phyloP scores from a whole-genome alignment of 2,113 vertebrate genomes.

The Peromyscus polionotus region DNA sequence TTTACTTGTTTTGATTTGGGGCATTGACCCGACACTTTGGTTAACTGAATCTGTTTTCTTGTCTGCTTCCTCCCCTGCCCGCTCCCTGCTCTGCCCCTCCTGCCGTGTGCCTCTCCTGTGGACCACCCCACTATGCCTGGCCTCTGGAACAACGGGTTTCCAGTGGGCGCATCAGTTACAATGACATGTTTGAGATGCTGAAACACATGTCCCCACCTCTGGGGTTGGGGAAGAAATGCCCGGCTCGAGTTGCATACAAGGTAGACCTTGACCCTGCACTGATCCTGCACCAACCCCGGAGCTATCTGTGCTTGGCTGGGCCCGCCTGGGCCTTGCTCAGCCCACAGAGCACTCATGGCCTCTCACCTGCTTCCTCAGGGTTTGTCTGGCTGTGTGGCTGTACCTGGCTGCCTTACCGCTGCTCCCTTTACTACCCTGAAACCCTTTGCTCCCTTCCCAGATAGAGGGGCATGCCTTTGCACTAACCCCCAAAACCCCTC shows the following conservation, averaged over 20 bases:
- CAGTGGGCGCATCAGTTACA: conserved; percentile 99
- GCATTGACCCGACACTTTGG: conserved; percentile 86
- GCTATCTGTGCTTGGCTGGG: conserved; percentile 44
- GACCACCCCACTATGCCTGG: conserved; percentile 77
- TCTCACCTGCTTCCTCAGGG: conserved; percentile 19
- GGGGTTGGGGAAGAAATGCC: conserved; percentile 99
- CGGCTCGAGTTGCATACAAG: conserved; percentile 98
- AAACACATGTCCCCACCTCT: conserved; percentile 99
- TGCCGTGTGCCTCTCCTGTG: background rate
- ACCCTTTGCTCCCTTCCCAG: conserved; percentile 60
- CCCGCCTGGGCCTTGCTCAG: background rate
- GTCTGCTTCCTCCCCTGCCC: conserved; percentile 85
- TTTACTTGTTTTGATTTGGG: conserved; percentile 57
- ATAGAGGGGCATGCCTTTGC: background rate
- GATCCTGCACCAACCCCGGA: conserved; percentile 8
- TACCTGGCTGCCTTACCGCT: conserved; percentile 66
- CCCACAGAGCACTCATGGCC: background rate
- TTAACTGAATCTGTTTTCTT: conserved; percentile 94
- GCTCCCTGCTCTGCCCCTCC: conserved; percentile 78
- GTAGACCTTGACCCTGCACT: conserved; percentile 90
- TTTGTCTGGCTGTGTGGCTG: conserved; percentile 73
- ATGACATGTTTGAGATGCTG: conserved; percentile 99
- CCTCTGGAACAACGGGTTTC: conserved; percentile 78
- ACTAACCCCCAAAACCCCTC: background rate
- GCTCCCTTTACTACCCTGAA: conserved; percentile 34